A percentile compares a stretch with the other conserved stretches of the same genome.
Evolutionary conservation across 2,797 vertebrate species (phyloP).

Genomic region (Clarias pachynema): DNA sequence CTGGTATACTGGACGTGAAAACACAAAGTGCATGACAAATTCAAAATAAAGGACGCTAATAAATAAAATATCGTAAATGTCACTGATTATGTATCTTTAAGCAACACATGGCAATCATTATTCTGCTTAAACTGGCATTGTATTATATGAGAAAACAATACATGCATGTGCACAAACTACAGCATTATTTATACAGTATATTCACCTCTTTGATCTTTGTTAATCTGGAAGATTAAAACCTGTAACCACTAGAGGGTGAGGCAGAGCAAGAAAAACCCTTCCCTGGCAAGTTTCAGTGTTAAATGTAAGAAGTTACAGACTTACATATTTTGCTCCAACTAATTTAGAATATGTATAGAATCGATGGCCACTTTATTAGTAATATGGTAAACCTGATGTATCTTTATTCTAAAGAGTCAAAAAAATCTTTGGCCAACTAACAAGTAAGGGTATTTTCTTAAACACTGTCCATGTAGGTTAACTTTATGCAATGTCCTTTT

Average conservation of each 20-base stretch:
- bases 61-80: neutral
- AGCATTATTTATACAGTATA: neutral
- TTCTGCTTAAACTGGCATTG: neutral
- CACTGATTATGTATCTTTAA: neutral
- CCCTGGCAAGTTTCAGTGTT: neutral
- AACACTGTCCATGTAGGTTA: no score
- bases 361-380: neutral
- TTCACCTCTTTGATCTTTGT: neutral
- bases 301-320: neutral
- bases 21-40: neutral
- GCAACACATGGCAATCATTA: neutral
- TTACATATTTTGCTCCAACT: neutral
- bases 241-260: constrained; percentile 8
- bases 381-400: neutral
- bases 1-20: neutral
- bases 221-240: neutral
- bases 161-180: neutral
- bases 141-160: neutral
- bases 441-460: no score
- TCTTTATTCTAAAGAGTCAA: neutral
- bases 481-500: no score
- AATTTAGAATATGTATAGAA: neutral
- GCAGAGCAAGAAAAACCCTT: neutral
- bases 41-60: neutral
- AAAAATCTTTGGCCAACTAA: no score